Evolutionary conservation across 2,797 vertebrate species (phyloP), one percentile per base, ranked within the genome.

Genomic region (Sebastes cheni): DNA sequence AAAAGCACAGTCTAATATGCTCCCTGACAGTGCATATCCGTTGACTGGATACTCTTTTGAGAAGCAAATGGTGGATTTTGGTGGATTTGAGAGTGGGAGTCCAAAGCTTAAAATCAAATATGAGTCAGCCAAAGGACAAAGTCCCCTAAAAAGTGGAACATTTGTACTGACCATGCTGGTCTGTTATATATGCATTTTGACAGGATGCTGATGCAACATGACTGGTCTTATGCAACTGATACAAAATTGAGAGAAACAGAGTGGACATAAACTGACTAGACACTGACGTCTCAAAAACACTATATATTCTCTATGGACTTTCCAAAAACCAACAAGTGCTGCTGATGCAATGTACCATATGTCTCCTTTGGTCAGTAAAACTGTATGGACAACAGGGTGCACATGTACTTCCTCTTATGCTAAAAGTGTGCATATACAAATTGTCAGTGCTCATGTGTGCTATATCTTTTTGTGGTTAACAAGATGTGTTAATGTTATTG

Each of bases 391-490:
- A 81, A 92, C 93, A 94, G 91, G 93, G 92, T 93, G 89, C 88
- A 93, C 85, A 91, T 89, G 75, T 87, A 89, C 81, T 91, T 94
- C 82, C 83, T 91, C 80, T 83, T 93, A 91, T 89, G 91, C 90
- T 91, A 89, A 84, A 90, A 80, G 78, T 93, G 88, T 93, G 91
- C 86, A 91, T 83, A 88, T 86, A 89, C 88, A 88, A 89, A 88
- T 81, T 84, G 83, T 94, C 86, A 89, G 92, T 95, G 88, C 87
- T 93, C 89, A 86, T 87, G 76, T 92, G 91, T 94, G 89, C 88
- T 93, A 82, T 90, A 88, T 91, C 73, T 86, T 90, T 93, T 91
- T 91, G 95, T 95, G 91, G 78, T 94, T 91, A 91, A 93, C 82
- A 92, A 92, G 80, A 39, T 91, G 92, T 93, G 87, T 93, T 90